Conservation (phyloP, 2,888 invertebrate species). For the Caenorhabditis becei region DNA sequence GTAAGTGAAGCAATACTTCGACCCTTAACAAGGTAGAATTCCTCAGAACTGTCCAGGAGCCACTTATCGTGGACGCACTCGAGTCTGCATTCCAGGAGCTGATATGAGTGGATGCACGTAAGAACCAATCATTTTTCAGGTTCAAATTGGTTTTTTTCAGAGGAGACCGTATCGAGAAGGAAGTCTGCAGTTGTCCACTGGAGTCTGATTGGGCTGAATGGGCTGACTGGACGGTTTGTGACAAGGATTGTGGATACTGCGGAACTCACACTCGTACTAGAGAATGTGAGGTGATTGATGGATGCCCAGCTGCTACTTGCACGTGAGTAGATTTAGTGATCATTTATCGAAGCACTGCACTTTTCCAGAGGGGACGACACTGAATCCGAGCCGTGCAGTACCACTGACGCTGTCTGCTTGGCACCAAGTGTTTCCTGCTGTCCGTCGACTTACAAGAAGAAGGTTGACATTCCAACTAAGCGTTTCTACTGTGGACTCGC, state of each 20-base stretch:
- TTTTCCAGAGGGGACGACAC: conserved; percentile 38
- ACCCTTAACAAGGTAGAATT: background rate
- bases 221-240: conserved; percentile 37
- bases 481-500: conserved; percentile 47
- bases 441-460: conserved; percentile 43
- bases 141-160: conserved; percentile 6
- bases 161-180: conserved; percentile 38
- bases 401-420: conserved; percentile 36
- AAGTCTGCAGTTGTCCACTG: conserved; percentile 43
- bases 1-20: conserved; percentile 30
- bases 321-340: conserved; percentile 11
- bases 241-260: conserved; percentile 55
- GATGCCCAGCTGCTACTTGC: conserved; percentile 44
- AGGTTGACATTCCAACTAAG: conserved; percentile 23
- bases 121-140: background rate
- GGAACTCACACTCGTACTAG: conserved; percentile 50
- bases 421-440: conserved; percentile 39
- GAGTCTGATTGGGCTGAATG: conserved; percentile 45
- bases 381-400: conserved; percentile 42
- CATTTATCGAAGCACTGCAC: background rate
- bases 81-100: conserved; percentile 50
- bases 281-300: conserved; percentile 27
- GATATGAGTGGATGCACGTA: conserved; percentile 56
- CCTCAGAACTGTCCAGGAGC: conserved; percentile 53
- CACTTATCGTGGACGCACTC: conserved; percentile 55